Base-by-base conservation (phyloP, 2,888 invertebrate species). In the Sesamia inferens region DNA sequence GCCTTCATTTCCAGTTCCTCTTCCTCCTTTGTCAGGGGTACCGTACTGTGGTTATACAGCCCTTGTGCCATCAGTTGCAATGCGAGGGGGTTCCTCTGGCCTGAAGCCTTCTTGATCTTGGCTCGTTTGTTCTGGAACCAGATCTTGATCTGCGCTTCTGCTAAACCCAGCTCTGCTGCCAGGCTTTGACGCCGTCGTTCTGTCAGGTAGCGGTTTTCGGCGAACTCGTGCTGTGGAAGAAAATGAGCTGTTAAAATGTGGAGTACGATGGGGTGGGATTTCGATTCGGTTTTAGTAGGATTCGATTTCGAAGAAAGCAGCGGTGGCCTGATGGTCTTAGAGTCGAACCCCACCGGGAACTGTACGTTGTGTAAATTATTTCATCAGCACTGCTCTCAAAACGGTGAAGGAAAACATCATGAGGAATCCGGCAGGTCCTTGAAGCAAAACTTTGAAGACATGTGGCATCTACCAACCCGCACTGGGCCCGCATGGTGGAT, bases 71-170 rank as follows among this genome's bases (percentile, higher is more conserved):
- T 99, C 86, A 99, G 97, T 90, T 99, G 99, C 73, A 99, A 91
- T 0, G 99, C 99, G 71, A 99, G 95, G 0, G 98, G 98, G 93
- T 99, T 98, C 89, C 98, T 97, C 85, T 98, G 97, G 0, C 99
- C 99, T 0, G 97, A 97, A 0, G 98, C 97, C 92, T 99, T 99
- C 97, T 99, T 99, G 93, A 99, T 98, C 96, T 99, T 99, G 81
- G 99, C 99, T 22, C 99, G 97, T 93, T 99, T 99, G 96, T 99
- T 99, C 96, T 99, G 99, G 96, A 99, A 99, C 99, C 99, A 99
- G 93, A 99, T 99, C 96, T 99, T 99, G 92, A 99, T 99, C 96
- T 99, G 99, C 0, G 99, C 99, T 93, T 99, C 99, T 88, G 99
- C 99, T 77, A 99, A 96, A 0, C 98, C 98, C 76, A 99, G 96